Base-by-base conservation (phyloP, 2,888 invertebrate species). In the Bedellia somnulentella region DNA sequence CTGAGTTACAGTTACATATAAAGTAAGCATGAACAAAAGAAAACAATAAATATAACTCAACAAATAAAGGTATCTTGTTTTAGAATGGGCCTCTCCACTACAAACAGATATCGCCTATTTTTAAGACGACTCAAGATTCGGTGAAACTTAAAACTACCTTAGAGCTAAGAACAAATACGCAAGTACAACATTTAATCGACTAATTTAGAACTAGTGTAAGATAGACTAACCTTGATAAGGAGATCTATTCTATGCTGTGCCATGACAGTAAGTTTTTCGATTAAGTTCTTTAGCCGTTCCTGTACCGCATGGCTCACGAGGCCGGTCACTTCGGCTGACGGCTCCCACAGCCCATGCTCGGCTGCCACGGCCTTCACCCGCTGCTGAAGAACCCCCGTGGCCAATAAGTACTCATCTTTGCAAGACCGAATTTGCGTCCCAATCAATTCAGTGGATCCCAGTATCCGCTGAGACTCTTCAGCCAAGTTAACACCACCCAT, bases 401-500 rank as follows among this genome's bases (percentile, higher is more conserved):
- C 86, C 41, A 95, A 82, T 57, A 95, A 86, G 47, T 85, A 83
- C 59, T 96, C 95, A 53, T 97, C 97, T 63, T 93, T 94, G 70
- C 94, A 94, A 1, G 95, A 95, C 32, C 81, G 70, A 36, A 89
- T 88, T 58, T 93, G 92, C 1, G 91, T 89, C 15, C 93, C 92
- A 40, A 93, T 89, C 58, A 91, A 84, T 49, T 93, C 92, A 2
- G 92, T 89, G 10, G 91, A 86, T 9, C 93, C 93, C 36, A 97
- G 80, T 50, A 97, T 97, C 60, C 93, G 85, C 60, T 94, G 94
- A 21, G 91, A 89, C 67, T 98, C 97, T 67, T 98, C 97, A 1
- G 91, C 90, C 47, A 98, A 79, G 73, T 98, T 98, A 32, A 98
- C 97, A 29, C 97, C 97, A 38, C 97, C 97, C 97, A 98, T 97